Conservation (phyloP, 2,888 invertebrate species). For the Tipula vernalis region DNA sequence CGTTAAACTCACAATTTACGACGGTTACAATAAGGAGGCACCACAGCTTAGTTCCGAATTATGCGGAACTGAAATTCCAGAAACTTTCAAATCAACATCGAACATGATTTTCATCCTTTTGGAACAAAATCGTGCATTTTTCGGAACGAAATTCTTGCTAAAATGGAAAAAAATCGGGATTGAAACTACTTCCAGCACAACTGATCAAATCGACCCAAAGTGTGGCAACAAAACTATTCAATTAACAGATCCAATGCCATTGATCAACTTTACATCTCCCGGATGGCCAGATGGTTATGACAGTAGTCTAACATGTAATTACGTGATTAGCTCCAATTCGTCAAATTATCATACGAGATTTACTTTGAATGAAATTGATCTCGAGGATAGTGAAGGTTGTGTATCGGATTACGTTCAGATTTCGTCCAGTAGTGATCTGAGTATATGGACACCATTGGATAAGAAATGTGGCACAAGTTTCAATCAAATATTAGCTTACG, state of each 20-base stretch:
- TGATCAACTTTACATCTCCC: conserved; percentile 48
- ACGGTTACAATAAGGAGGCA: conserved; percentile 58
- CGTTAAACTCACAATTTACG: conserved; percentile 44
- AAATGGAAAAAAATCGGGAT: conserved; percentile 25
- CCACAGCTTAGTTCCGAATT: conserved; percentile 28
- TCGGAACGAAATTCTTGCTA: background rate
- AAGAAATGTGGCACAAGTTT: conserved; percentile 42
- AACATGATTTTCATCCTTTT: conserved; percentile 46
- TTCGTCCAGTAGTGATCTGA: conserved; percentile 38
- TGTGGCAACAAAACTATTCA: conserved; percentile 25
- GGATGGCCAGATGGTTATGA: conserved; percentile 62
- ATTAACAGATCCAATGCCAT: conserved; percentile 18
- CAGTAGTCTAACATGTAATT: conserved; percentile 51
- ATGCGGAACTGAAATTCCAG: conserved; percentile 26
- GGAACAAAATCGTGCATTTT: background rate
- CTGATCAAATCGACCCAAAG: conserved; percentile 21
- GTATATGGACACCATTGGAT: conserved; percentile 41
- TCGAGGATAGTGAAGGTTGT: conserved; percentile 48
- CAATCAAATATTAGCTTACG: conserved; percentile 24
- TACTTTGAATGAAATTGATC: conserved; percentile 40
- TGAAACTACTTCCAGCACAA: conserved; percentile 18
- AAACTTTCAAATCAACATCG: conserved; percentile 45
- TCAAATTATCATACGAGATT: conserved; percentile 49
- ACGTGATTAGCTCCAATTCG: conserved; percentile 49
- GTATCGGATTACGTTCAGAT: conserved; percentile 49